Base-by-base conservation (phyloP, 2,888 invertebrate genomes). In the Pseudococcus viburni region DNA sequence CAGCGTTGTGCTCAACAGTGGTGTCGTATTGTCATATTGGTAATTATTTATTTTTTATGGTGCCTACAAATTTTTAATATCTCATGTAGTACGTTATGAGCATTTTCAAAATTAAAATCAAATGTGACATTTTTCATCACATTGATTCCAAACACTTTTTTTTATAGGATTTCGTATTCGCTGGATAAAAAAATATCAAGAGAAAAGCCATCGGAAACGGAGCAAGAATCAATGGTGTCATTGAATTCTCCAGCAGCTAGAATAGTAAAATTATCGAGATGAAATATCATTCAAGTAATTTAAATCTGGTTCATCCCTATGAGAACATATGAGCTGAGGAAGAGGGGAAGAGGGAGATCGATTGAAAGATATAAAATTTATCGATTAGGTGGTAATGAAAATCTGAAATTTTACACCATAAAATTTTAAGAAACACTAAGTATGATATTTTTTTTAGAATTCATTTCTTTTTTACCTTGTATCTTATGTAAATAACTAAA, bases 11-110 rank as follows among this genome's bases (percentile, higher is more conserved):
- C 33, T 85, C 3, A 51, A 85, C 15, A 6, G 33, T 9, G 33
- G n/a, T 15, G 59, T 59, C 33, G 17, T 26, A 7, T 55, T 85
- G 12, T 26, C 42, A 4, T 85, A 85, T 26, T 33, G 85, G 85
- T 85, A 59, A 85, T 51, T 84, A 22, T 11, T n/a, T 55, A 19
- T 8, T 33, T 33, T 3, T 3, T 33, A 33, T 2, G 26, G 3
- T 33, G 3, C 26, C 1, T 33, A 33, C 26, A 1, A 33, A n/a
- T n/a, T n/a, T n/a, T n/a, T n/a, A n/a, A n/a, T n/a, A n/a, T n/a
- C n/a, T 51, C 12, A 51, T 51, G 12, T 42, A 33, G 26, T 33
- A 33, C 26, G 26, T 33, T 33, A 3, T 33, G 1, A 33, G 3
- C 26, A 9, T 7, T 80, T 26, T 15, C 5, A 6, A 59, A n/a